phyloP scores from a whole-genome alignment of 1,140 invertebrate genomes.

The Artemia franciscana region DNA sequence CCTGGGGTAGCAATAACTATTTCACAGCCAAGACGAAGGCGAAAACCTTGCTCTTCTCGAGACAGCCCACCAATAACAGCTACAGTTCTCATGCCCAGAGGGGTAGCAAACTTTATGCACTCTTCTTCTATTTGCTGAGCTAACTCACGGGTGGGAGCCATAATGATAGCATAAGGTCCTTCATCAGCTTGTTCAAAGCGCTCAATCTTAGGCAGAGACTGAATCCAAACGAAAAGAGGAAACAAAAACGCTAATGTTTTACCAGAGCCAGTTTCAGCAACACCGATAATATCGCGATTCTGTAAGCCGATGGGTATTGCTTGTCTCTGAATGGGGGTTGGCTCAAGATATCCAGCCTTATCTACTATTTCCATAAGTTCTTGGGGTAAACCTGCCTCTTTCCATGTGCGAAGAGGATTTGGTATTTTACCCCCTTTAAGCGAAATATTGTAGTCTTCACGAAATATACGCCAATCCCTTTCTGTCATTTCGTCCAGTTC shows the following conservation, averaged over 20 bases:
- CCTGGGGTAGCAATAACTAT: slow-evolving; percentile 99
- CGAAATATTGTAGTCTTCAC: slow-evolving; percentile 97
- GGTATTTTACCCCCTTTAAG: slow-evolving; percentile 92
- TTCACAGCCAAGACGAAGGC: slow-evolving; percentile 87
- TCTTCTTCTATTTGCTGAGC: slow-evolving; percentile 99
- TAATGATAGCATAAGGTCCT: slow-evolving; percentile 97
- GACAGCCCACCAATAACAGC: slow-evolving; percentile 95
- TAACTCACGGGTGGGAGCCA: slow-evolving; percentile 94
- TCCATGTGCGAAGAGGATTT: slow-evolving; percentile 84
- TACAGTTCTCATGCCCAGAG: slow-evolving; percentile 81
- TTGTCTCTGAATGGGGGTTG: slow-evolving; percentile 96
- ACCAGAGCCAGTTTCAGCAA: slow-evolving; percentile 93
- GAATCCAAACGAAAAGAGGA: slow-evolving; percentile 92
- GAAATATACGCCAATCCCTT: slow-evolving; percentile 97
- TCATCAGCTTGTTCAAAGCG: slow-evolving; percentile 70
- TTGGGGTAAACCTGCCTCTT: slow-evolving; percentile 69
- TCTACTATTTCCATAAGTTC: slow-evolving; percentile 88
- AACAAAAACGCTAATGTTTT: slow-evolving; percentile 97
- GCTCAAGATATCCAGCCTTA: slow-evolving; percentile 87
- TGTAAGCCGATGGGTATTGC: slow-evolving; percentile 84
- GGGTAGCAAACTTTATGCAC: slow-evolving; percentile 87
- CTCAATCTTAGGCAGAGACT: slow-evolving; percentile 85
- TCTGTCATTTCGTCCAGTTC: slow-evolving; percentile 86
- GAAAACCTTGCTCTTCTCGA: slow-evolving; percentile 93
- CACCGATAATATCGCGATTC: slow-evolving; percentile 97